Conservation (phyloP, 2,113 vertebrate genomes). For the Actenoides hombroni region DNA sequence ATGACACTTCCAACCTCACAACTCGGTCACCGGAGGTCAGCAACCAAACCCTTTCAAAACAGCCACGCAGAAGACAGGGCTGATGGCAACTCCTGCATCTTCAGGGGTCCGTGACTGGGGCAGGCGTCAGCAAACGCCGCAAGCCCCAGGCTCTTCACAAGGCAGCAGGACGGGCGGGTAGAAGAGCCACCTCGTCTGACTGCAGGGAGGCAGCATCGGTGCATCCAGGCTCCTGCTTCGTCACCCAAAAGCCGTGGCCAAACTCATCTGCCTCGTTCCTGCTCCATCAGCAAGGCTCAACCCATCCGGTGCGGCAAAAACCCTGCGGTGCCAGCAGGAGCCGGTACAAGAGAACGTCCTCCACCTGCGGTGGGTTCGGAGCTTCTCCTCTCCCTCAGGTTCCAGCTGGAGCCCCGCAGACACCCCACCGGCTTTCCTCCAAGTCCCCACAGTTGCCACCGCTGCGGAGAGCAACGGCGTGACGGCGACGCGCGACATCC, state of each 20-base stretch:
- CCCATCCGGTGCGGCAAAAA: neutral
- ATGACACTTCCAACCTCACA: neutral
- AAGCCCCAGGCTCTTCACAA: neutral
- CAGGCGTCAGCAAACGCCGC: fast-evolving
- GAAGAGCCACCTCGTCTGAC: neutral
- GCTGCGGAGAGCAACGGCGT: fast-evolving
- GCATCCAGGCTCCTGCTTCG: neutral
- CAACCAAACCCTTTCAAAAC: neutral
- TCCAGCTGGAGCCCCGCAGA: neutral
- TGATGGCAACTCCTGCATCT: neutral
- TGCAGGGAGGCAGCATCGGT: neutral
- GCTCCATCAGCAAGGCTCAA: neutral
- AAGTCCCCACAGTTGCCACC: fast-evolving
- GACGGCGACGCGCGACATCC: fast-evolving
- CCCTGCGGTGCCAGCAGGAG: fast-evolving
- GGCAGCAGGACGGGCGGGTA: neutral
- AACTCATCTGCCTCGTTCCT: neutral
- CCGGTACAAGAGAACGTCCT: fast-evolving
- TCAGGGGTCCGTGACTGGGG: neutral
- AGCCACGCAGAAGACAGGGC: neutral
- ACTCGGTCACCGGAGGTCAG: neutral
- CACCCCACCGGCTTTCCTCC: neutral
- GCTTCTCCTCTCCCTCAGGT: neutral
- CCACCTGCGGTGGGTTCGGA: fast-evolving
- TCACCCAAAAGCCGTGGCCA: neutral